phyloP scores from a whole-genome alignment of 2,888 invertebrate species.

The Meganola albula region DNA sequence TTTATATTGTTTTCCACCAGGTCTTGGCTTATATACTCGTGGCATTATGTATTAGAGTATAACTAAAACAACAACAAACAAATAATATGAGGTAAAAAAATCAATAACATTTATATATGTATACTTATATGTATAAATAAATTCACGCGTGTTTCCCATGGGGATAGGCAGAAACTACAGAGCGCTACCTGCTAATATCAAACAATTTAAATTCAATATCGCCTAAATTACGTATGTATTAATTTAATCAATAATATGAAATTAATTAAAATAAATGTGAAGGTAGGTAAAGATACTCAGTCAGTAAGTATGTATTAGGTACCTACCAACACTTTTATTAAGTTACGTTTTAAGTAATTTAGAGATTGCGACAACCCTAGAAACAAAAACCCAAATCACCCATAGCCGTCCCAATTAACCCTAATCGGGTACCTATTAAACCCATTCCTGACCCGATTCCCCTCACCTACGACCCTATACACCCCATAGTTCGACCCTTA shows the following conservation, averaged over 20 bases:
- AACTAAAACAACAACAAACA: slow-evolving; percentile 1
- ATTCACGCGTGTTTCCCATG: background rate
- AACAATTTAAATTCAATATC: slow-evolving; percentile 2
- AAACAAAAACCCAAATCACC: slow-evolving; percentile 1
- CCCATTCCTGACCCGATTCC: too few species aligned
- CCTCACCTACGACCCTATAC: too few species aligned
- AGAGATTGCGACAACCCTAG: slow-evolving; percentile 2
- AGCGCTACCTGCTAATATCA: background rate
- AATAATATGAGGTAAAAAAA: too few species aligned
- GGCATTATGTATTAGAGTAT: background rate
- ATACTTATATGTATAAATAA: background rate
- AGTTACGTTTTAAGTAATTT: slow-evolving; percentile 1
- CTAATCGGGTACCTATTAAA: too few species aligned
- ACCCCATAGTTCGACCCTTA: background rate
- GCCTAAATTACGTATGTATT: background rate
- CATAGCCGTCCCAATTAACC: slow-evolving; percentile 2
- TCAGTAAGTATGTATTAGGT: slow-evolving; percentile 1
- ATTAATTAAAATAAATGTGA: slow-evolving; percentile 1
- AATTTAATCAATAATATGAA: background rate
- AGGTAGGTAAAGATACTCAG: slow-evolving; percentile 1
- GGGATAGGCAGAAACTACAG: too few species aligned
- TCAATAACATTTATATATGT: too few species aligned
- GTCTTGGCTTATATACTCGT: background rate
- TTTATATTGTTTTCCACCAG: background rate
- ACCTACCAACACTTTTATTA: slow-evolving; percentile 1